phyloP scores from a whole-genome alignment of 2,888 invertebrate species.

The Coenonympha glycerion region DNA sequence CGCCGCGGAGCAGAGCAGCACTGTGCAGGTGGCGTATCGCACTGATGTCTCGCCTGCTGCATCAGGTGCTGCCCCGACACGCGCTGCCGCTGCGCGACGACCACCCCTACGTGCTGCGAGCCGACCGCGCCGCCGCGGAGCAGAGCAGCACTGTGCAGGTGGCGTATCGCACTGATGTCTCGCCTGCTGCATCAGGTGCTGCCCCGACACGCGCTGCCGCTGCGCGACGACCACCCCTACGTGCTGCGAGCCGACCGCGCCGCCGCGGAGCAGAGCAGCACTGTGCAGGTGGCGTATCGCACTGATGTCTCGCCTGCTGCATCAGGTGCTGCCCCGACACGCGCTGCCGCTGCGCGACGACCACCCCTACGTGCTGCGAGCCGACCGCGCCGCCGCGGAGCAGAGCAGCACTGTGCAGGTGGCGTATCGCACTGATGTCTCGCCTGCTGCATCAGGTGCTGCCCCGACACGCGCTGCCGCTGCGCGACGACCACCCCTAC shows the following conservation, averaged over 20 bases:
- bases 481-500: too few relatives aligned
- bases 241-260: conserved; percentile 15
- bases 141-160: background rate
- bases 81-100: conserved; percentile 32
- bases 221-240: conserved; percentile 36
- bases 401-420: background rate
- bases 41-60: background rate
- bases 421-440: background rate
- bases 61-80: conserved; percentile 81
- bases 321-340: conserved; percentile 81
- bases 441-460: too few relatives aligned
- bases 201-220: conserved; percentile 43
- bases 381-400: background rate
- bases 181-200: conserved; percentile 79
- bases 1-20: background rate
- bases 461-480: too few relatives aligned
- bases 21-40: background rate
- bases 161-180: background rate
- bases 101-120: conserved; percentile 34
- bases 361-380: conserved; percentile 34
- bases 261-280: background rate
- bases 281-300: background rate
- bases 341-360: conserved; percentile 32
- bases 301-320: background rate
- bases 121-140: background rate